A percentile compares a stretch with the other conserved stretches of the same genome.
These are phyloP conservation scores for Tokudaia muenninki DNA, from an alignment of 2,797 vertebrate species.

Conservation along the genomic window DNA sequence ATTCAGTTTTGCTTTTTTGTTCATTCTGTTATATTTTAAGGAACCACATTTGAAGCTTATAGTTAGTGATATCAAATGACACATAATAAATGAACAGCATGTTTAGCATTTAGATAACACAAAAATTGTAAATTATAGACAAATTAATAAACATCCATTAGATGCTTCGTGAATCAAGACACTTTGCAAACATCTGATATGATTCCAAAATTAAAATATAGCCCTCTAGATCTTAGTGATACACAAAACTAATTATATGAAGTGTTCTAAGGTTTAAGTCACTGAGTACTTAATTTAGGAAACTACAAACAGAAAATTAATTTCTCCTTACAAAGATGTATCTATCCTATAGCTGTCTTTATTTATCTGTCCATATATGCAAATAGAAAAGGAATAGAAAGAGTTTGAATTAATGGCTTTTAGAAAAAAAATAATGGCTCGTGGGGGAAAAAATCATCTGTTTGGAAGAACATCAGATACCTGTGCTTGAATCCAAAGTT, in stretches of 20 bases:
- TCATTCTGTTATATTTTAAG: not conserved
- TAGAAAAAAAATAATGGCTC: not conserved
- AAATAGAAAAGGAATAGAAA: not conserved
- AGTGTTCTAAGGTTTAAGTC: slow-evolving; percentile 29
- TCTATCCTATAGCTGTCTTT: not conserved
- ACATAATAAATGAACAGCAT: not conserved
- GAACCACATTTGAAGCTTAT: not conserved
- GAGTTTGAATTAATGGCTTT: not conserved
- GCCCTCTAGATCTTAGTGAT: not conserved
- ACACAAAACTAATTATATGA: not conserved
- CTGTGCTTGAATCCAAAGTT: not conserved
- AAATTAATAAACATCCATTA: slow-evolving; percentile 35
- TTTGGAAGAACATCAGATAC: not conserved
- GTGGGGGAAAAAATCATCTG: not conserved
- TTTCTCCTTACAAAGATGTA: not conserved
- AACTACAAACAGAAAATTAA: slow-evolving; percentile 37
- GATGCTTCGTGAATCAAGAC: not conserved
- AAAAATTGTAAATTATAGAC: slow-evolving; percentile 14
- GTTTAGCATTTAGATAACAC: not conserved
- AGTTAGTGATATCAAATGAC: not conserved
- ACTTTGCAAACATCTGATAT: not conserved
- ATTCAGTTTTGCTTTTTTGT: not conserved
- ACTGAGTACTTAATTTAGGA: slow-evolving; percentile 14
- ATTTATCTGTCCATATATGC: not conserved
- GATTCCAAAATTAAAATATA: not conserved